phyloP scores from a whole-genome alignment of 2,888 invertebrate species.

The Thymelicus lineola region DNA sequence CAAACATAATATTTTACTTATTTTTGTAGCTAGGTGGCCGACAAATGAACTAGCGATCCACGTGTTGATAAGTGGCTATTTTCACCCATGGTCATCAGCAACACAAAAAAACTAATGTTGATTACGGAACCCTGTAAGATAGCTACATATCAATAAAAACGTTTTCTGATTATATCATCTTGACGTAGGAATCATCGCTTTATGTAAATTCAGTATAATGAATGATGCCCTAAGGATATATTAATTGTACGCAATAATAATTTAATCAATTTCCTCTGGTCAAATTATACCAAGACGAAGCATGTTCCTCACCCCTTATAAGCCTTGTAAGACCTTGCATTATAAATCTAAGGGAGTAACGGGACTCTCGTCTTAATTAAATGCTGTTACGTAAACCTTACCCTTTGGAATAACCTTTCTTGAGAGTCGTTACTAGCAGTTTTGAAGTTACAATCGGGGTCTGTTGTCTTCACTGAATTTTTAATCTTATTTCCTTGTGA shows the following conservation, averaged over 20 bases:
- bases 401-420: constrained; percentile 72
- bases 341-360: constrained; percentile 37
- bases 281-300: constrained; percentile 27
- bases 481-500: constrained; percentile 40
- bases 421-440: constrained; percentile 67
- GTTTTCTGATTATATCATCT: too few relatives aligned
- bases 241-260: constrained; percentile 7
- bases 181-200: too few relatives aligned
- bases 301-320: constrained; percentile 33
- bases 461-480: constrained; percentile 41
- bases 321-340: constrained; percentile 37
- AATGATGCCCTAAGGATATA: neutral
- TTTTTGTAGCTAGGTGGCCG: too few relatives aligned
- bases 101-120: too few relatives aligned
- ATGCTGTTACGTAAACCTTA: constrained; percentile 61
- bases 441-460: constrained; percentile 42
- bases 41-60: too few relatives aligned
- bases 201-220: neutral
- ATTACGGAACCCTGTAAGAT: too few relatives aligned
- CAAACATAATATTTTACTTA: too few relatives aligned
- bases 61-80: too few relatives aligned
- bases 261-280: constrained; percentile 34
- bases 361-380: constrained; percentile 66
- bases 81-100: too few relatives aligned
- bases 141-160: too few relatives aligned